Base-by-base conservation (phyloP, 2,113 vertebrate genomes). In the Psettodes erumei region DNA sequence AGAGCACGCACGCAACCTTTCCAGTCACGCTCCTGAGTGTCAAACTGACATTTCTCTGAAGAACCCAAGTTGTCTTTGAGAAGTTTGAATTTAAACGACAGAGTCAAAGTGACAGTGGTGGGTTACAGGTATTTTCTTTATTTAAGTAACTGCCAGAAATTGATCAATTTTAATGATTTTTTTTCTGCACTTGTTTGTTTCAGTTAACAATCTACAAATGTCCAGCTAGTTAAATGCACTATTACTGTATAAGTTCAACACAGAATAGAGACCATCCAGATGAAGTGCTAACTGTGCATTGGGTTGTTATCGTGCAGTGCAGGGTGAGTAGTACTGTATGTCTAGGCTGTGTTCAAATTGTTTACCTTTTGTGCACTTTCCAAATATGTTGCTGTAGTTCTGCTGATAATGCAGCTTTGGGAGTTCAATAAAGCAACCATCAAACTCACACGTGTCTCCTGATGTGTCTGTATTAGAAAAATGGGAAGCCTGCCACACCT, bases 311-410 rank as follows among this genome's bases (percentile, higher is more conserved):
- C 8, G 64, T 76, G 30, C 30, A 42, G 50, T 81, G 62, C 32
- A 58, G 55, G 51, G 50, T 75, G 43, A 58, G 55, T 82, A 35
- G 28, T 73, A 51, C 60, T 37, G 40, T 51, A 43, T 68, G 33
- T 75, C 18, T 70, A 74, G 42, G 42, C 48, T 77, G 73, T 89
- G 72, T 77, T 77, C 23, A 23, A 77, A 51, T 61, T 63, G 78
- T 86, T 87, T 80, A 75, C 72, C 63, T 86, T 40, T 84, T 82
- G 33, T 89, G 89, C 83, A 83, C 84, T 82, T 88, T 90, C 6
- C 33, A 55, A 81, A 64, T 74, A 2, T 85, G 68, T 83, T 65
- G 80, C 72, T 82, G 71, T 83, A 54, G 59, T 82, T 84, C 25
- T 89, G 32, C 45, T 74, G 53, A 38, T 86, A 54, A 75, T 69